These are phyloP conservation scores for Danionella cerebrum DNA, from an alignment of 2,113 vertebrate genomes.

Conservation along the genomic window DNA sequence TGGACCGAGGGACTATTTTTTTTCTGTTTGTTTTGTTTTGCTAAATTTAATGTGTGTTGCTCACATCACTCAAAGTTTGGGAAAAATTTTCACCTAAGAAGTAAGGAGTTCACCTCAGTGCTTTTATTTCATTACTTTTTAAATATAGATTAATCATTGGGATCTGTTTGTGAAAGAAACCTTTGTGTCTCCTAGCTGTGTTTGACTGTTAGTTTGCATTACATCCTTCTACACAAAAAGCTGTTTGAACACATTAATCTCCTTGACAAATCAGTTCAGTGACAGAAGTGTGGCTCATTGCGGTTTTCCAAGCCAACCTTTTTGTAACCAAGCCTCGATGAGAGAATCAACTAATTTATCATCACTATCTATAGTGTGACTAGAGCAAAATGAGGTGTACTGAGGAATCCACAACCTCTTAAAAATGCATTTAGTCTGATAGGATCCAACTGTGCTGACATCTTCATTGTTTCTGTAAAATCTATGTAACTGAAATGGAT, in stretches of 20 bases:
- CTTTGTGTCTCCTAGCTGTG: not conserved
- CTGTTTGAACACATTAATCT: conserved; percentile 25
- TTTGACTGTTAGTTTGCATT: not conserved
- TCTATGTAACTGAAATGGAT: not conserved
- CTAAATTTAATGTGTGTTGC: too few relatives aligned
- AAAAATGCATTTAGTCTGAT: not conserved
- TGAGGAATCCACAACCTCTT: not conserved
- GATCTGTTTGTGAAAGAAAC: conserved; percentile 9
- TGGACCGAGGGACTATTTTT: too few relatives aligned
- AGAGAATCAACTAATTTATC: conserved; percentile 28
- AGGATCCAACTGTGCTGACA: not conserved
- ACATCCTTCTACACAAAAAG: not conserved
- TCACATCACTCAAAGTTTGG: too few relatives aligned
- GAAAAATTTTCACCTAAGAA: too few relatives aligned
- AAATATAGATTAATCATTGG: not conserved
- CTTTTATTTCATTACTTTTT: too few relatives aligned
- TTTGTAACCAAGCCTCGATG: not conserved
- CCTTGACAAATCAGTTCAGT: conserved; percentile 13
- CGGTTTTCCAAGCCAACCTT: conserved; percentile 2
- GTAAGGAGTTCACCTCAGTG: too few relatives aligned
- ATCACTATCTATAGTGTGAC: conserved; percentile 22
- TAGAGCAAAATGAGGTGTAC: conserved; percentile 8
- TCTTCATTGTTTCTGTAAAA: not conserved
- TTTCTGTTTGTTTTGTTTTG: too few relatives aligned
- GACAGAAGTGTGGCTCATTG: conserved; percentile 17